Evolutionary conservation across 2,888 invertebrate species (phyloP).

Genomic region (Scrobipalpa costella): DNA sequence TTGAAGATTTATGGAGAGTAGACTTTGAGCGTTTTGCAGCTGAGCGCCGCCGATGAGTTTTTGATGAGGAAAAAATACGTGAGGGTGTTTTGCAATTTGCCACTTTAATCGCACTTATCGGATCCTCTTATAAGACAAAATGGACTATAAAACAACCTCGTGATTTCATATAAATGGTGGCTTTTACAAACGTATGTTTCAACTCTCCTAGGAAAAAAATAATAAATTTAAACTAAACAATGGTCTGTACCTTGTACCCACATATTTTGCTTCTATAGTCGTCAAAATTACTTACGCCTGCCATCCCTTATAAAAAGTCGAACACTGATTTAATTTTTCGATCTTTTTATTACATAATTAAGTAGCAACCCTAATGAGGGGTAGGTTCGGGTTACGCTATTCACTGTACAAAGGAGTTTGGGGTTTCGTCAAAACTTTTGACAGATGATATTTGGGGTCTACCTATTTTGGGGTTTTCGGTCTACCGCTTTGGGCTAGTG

Average conservation of each 20-base stretch:
- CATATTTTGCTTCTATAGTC: background rate
- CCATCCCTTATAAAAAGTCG: constrained; percentile 35
- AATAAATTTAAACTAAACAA: too few species aligned
- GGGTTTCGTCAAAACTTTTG: constrained; percentile 38
- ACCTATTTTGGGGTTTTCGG: constrained; percentile 47
- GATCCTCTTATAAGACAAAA: background rate
- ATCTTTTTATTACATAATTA: constrained; percentile 58
- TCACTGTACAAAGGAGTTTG: constrained; percentile 57
- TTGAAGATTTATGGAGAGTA: constrained; percentile 17
- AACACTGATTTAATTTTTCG: constrained; percentile 32
- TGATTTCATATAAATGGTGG: background rate
- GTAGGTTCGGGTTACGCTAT: constrained; percentile 69
- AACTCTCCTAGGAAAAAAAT: too few species aligned
- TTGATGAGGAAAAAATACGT: constrained; percentile 3
- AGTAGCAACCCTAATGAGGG: constrained; percentile 64
- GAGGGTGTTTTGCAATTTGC: constrained; percentile 7
- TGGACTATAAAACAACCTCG: background rate
- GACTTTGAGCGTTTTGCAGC: constrained; percentile 12
- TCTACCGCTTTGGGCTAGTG: constrained; percentile 51
- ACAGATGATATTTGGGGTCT: constrained; percentile 45
- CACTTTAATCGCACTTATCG: background rate
- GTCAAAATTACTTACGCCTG: constrained; percentile 35
- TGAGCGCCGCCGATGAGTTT: constrained; percentile 10
- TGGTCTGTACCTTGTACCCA: background rate
- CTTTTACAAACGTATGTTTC: background rate